Percentiles rank a stretch among this genome's conserved stretches.
These are phyloP conservation scores for Arothron firmamentum DNA, from an alignment of 2,113 vertebrate genomes.

Conservation along the genomic window DNA sequence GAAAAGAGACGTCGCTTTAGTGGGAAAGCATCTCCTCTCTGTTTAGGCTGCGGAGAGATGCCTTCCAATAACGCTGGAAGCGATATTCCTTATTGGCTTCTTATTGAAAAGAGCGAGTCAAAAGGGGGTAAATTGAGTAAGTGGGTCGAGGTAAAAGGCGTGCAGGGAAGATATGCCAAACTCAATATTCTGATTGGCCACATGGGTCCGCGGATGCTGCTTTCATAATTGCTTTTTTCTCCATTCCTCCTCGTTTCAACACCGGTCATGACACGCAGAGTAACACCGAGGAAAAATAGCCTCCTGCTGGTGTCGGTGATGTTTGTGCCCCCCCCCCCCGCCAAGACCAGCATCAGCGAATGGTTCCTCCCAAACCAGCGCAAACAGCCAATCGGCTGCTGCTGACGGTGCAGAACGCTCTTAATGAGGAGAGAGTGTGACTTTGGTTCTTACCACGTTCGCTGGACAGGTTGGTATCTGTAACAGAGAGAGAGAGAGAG, in stretches of 20 bases:
- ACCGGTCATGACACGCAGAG: constrained; percentile 48
- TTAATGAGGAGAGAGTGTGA: constrained; percentile 35
- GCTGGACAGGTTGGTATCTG: constrained; percentile 72
- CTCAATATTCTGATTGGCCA: constrained; percentile 56
- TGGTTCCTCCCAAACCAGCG: constrained; percentile 41
- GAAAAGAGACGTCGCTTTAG: constrained; percentile 15
- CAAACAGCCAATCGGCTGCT: constrained; percentile 34
- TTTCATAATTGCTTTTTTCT: constrained; percentile 52
- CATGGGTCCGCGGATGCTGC: constrained; percentile 53
- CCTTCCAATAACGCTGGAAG: constrained; percentile 21
- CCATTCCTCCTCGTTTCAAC: constrained; percentile 36
- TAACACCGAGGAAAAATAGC: constrained; percentile 40
- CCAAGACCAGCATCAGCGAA: constrained; percentile 35
- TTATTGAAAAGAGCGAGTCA: constrained; percentile 50
- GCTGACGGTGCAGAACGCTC: constrained; percentile 33
- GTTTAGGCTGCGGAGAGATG: constrained; percentile 26
- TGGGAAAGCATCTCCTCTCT: constrained; percentile 22
- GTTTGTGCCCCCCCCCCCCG: constrained; percentile 37
- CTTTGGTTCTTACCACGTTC: constrained; percentile 68
- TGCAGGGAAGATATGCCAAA: constrained; percentile 56
- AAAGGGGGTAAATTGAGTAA: constrained; percentile 67
- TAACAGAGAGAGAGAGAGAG: constrained; percentile 8
- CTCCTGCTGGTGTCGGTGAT: constrained; percentile 54
- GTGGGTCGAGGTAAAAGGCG: constrained; percentile 47
- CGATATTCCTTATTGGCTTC: constrained; percentile 33